Evolutionary conservation across 1,140 invertebrate species (phyloP).

Genomic region (Ylistrum balloti): DNA sequence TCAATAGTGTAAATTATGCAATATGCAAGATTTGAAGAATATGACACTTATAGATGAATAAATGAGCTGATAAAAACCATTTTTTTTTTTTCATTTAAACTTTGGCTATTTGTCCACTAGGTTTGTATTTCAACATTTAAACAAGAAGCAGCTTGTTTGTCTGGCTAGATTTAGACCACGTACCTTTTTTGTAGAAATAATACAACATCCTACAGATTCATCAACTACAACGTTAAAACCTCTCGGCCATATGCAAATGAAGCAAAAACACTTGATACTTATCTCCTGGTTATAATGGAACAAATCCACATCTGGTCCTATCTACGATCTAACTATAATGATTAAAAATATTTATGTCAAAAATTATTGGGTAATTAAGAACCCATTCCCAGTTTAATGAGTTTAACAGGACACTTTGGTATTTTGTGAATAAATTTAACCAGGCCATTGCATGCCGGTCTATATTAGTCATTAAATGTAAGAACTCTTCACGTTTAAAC

Average conservation of each 20-base stretch:
- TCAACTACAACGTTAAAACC: background rate
- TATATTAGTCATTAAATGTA: constrained; percentile 36
- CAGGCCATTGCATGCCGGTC: background rate
- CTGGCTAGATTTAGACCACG: background rate
- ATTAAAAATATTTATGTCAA: constrained; percentile 40
- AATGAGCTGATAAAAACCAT: constrained; percentile 8
- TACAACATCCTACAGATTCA: background rate
- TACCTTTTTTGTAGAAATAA: background rate
- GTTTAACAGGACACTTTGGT: constrained; percentile 27
- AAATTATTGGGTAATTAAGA: constrained; percentile 40
- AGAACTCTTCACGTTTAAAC: background rate
- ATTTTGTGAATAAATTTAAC: constrained; percentile 36
- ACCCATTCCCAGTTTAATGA: constrained; percentile 20
- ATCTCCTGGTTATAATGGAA: background rate
- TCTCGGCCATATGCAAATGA: constrained; percentile 33
- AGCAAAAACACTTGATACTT: constrained; percentile 12
- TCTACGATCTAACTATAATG: constrained; percentile 1
- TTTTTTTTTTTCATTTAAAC: background rate
- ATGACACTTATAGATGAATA: background rate
- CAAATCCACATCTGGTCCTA: background rate
- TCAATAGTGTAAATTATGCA: constrained; percentile 15
- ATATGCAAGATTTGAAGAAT: constrained; percentile 36
- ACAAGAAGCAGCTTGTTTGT: background rate
- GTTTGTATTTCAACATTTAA: background rate
- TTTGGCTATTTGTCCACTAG: background rate